phyloP scores from a whole-genome alignment of 2,888 invertebrate genomes.

The Calliscelio sp. region DNA sequence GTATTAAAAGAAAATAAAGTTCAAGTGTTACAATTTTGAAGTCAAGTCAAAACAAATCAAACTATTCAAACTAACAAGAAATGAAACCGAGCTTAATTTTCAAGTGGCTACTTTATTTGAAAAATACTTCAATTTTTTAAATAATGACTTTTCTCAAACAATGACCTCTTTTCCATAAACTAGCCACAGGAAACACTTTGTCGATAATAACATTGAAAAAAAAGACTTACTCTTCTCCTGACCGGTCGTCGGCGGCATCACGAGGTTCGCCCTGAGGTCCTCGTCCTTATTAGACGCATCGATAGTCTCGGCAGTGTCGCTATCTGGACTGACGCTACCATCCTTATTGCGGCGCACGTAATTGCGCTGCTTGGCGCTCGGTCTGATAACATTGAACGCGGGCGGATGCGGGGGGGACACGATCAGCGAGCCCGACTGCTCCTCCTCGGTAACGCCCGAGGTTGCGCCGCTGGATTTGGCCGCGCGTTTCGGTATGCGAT shows the following conservation, averaged over 20 bases:
- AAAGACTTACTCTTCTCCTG: constrained; percentile 83
- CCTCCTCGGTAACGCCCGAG: constrained; percentile 84
- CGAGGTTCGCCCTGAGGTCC: constrained; percentile 83
- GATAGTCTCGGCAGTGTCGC: constrained; percentile 75
- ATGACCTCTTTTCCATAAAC: no score
- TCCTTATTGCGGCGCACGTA: constrained; percentile 90
- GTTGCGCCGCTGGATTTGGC: constrained; percentile 79
- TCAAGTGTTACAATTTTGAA: no score
- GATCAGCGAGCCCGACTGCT: constrained; percentile 84
- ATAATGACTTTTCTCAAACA: no score
- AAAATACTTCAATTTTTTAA: no score
- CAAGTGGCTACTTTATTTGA: no score
- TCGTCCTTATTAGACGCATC: constrained; percentile 84
- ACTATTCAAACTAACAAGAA: no score
- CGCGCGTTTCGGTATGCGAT: constrained; percentile 84
- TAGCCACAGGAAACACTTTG: no score
- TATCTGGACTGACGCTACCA: constrained; percentile 88
- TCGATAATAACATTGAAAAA: no score
- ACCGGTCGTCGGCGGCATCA: constrained; percentile 70
- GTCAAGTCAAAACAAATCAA: no score
- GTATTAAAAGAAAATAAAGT: no score
- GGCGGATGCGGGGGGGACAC: constrained; percentile 84
- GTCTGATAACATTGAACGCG: constrained; percentile 81
- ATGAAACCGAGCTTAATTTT: no score
- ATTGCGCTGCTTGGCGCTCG: constrained; percentile 86